phyloP scores from a whole-genome alignment of 2,797 vertebrate genomes.

The Fistularia tabacaria region DNA sequence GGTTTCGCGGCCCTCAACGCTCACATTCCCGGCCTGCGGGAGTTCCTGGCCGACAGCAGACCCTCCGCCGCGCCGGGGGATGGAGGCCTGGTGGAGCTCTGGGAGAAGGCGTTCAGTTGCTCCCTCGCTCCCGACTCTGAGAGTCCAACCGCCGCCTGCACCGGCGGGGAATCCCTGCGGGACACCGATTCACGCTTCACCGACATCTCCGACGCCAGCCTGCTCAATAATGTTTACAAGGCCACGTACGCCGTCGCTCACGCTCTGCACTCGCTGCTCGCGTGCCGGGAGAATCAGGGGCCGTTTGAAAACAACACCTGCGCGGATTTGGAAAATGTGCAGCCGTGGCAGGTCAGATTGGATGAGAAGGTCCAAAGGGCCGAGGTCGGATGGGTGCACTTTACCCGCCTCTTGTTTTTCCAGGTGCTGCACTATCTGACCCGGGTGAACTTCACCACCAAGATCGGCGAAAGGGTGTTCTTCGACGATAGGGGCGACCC shows the following conservation, averaged over 20 bases:
- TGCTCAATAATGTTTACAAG: conserved; percentile 78
- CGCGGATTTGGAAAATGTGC: conserved; percentile 53
- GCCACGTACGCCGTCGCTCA: conserved; percentile 75
- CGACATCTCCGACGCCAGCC: conserved; percentile 75
- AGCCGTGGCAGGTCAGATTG: conserved; percentile 76
- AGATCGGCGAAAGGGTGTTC: conserved; percentile 70
- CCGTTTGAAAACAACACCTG: conserved; percentile 71
- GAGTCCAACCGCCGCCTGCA: conserved; percentile 47
- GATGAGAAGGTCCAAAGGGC: too few species aligned
- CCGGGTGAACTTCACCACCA: conserved; percentile 73
- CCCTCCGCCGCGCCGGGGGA: conserved; percentile 67
- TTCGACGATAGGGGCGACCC: conserved; percentile 75
- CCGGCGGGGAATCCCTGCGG: conserved; percentile 66
- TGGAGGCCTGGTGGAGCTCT: conserved; percentile 72
- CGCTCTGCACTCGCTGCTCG: conserved; percentile 67
- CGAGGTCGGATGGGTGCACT: not conserved
- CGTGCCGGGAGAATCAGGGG: conserved; percentile 63
- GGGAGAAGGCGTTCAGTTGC: conserved; percentile 74
- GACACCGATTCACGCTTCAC: conserved; percentile 65
- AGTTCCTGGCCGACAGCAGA: conserved; percentile 62
- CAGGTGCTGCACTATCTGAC: conserved; percentile 76
- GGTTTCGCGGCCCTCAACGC: conserved; percentile 74
- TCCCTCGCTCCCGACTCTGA: conserved; percentile 33
- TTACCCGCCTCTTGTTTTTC: conserved; percentile 1
- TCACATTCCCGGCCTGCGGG: conserved; percentile 71